phyloP scores from a whole-genome alignment of 2,113 vertebrate genomes.

The Glaucidium brasilianum region DNA sequence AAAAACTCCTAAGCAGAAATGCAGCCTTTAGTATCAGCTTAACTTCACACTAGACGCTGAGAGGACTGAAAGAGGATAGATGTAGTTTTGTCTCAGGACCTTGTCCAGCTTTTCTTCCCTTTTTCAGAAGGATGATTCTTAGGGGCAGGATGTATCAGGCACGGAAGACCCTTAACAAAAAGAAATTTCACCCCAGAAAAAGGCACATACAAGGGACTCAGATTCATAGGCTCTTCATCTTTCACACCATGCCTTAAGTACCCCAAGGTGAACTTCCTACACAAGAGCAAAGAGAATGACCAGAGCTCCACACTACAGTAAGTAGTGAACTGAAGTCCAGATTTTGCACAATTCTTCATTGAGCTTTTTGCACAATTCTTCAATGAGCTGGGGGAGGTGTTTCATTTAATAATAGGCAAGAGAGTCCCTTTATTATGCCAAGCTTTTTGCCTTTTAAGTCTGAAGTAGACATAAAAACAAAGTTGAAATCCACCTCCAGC shows the following conservation, averaged over 20 bases:
- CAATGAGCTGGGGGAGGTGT: not conserved
- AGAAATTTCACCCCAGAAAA: not conserved
- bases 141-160: not conserved
- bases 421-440: not conserved
- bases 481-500: slow-evolving; percentile 29
- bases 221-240: not conserved
- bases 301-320: not conserved
- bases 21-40: not conserved
- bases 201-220: not conserved
- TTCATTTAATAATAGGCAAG: not conserved
- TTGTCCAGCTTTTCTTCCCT: not conserved
- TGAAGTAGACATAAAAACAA: slow-evolving; percentile 2
- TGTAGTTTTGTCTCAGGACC: not conserved
- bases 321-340: not conserved
- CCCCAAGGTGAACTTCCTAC: not conserved
- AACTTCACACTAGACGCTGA: not conserved
- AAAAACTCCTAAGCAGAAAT: not conserved
- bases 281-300: not conserved
- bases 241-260: not conserved
- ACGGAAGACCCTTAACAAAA: not conserved
- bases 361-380: not conserved
- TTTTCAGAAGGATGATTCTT: not conserved
- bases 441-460: slow-evolving; percentile 1
- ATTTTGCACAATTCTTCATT: not conserved
- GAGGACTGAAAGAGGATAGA: not conserved